Evolutionary conservation across 1,140 invertebrate genomes (phyloP).

Genomic region (Potamilus streckersoni): DNA sequence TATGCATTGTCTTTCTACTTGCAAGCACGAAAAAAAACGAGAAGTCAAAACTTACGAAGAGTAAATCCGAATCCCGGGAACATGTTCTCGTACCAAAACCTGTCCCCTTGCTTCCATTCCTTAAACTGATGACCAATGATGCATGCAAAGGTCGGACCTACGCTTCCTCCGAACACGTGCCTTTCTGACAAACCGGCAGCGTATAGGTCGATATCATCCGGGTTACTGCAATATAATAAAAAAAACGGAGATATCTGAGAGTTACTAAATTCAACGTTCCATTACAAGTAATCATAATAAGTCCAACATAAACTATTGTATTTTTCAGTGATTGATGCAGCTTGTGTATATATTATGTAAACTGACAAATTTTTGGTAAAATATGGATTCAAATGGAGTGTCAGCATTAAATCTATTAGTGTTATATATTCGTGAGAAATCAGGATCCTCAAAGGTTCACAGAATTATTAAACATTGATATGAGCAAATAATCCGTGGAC

Average conservation of each 20-base stretch:
- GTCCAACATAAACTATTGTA: too few species aligned
- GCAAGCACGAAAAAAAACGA: background rate
- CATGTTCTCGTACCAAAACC: constrained; percentile 45
- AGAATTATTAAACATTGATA: too few species aligned
- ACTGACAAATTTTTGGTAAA: background rate
- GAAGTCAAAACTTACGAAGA: constrained; percentile 5
- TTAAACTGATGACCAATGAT: constrained; percentile 34
- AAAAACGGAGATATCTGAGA: background rate
- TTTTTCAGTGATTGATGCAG: constrained; percentile 62
- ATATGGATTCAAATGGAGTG: background rate
- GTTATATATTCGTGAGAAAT: background rate
- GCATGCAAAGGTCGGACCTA: constrained; percentile 39
- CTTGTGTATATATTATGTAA: constrained; percentile 79
- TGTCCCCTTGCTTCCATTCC: constrained; percentile 29
- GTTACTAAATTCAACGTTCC: background rate
- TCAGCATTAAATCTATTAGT: background rate
- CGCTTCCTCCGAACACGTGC: constrained; percentile 10
- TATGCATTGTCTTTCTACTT: background rate
- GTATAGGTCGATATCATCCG: constrained; percentile 35
- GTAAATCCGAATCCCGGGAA: constrained; percentile 3
- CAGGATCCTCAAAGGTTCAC: background rate
- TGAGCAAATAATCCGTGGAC: too few species aligned
- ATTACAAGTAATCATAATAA: background rate
- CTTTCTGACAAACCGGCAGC: constrained; percentile 32
- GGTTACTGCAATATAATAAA: constrained; percentile 5